Evolutionary conservation across 2,113 vertebrate species (phyloP), one percentile per base, ranked within the genome.

Genomic region (Neogobius melanostomus): DNA sequence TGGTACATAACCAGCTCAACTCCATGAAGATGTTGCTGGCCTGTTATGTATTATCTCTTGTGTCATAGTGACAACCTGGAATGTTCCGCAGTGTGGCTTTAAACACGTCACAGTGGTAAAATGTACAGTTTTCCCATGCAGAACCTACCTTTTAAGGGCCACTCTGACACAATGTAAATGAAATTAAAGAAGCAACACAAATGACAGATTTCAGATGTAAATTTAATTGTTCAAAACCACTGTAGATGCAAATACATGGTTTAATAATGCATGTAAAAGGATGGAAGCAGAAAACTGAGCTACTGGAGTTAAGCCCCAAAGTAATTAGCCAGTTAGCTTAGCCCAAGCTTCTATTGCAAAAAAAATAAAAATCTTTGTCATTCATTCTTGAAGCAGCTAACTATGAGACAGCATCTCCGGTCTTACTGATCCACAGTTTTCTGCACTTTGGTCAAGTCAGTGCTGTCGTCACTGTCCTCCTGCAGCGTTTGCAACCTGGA

Each of bases 121-220:
- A 2, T 8, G n/a, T 43, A 15, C 7, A 14, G 11, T 49, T 50
- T 50, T 11, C 15, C 49, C 7, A 15, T 8, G 2, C 60, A 4
- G 16, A 65, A 85, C 84, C 61, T 85, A 90, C 83, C 87, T 87
- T 64, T 81, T 83, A 11, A 77, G 49, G 36, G 87, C 74, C 16
- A 44, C 42, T 48, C 86, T 90, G 82, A 79, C 79, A 83, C 47
- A 75, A 36, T 36, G 8, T 68, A 53, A 50, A 14, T 61, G 17
- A 59, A 46, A 73, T 63, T 49, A 36, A 71, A 46, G 57, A 74
- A 9, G 2, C 56, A 77, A 64, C 8, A 68, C 11, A 73, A 63
- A 80, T 43, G 43, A 7, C 7, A 28, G 10, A 28, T 28, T 6
- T 51, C 15, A 14, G 11, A 51, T 6, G 49, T 51, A 14, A 11